Evolutionary conservation across 1,140 invertebrate species (phyloP).

Genomic region (Rhopalosiphum padi): DNA sequence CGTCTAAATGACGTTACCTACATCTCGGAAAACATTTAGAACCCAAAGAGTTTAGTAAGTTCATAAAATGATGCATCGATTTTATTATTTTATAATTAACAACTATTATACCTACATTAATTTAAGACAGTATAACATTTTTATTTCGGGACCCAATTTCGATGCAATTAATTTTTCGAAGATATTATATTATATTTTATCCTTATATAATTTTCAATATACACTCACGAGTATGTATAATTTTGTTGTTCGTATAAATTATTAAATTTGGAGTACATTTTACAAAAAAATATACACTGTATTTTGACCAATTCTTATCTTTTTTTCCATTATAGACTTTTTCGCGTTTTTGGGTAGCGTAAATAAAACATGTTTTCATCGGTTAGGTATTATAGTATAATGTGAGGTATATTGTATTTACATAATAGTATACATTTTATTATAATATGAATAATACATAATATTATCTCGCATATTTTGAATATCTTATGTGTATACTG

Average conservation of each 20-base stretch:
- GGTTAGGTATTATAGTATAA: background rate
- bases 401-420: background rate
- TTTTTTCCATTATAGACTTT: background rate
- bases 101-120: too few relatives aligned
- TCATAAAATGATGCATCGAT: too few relatives aligned
- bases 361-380: background rate
- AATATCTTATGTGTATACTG: background rate
- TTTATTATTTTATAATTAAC: too few relatives aligned
- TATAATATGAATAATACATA: constrained; percentile 6
- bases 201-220: background rate
- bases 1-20: background rate
- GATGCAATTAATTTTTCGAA: background rate
- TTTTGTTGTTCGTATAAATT: background rate
- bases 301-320: constrained; percentile 1
- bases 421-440: background rate
- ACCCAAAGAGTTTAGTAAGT: too few relatives aligned
- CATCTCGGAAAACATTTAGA: too few relatives aligned
- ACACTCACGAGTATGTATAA: background rate
- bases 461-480: background rate
- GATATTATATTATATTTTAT: background rate
- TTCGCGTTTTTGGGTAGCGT: background rate
- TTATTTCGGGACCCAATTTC: too few relatives aligned
- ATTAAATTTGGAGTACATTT: background rate
- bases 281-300: background rate
- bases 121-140: too few relatives aligned